Percentiles rank a stretch among this genome's conserved stretches.
phyloP scores from a whole-genome alignment of 2,888 invertebrate genomes.

The Dynastes hyllus region DNA sequence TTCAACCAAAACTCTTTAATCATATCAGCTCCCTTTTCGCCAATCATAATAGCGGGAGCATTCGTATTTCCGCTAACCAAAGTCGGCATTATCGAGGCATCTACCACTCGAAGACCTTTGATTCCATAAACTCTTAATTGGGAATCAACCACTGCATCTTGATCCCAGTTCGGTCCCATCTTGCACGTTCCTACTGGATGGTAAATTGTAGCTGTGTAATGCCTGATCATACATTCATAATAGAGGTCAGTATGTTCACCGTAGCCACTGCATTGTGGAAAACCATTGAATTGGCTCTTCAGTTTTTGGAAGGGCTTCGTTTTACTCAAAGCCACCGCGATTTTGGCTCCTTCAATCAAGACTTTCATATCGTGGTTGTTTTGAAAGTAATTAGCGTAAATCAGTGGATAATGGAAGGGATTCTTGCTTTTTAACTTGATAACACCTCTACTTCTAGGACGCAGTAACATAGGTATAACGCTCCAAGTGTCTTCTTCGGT shows the following conservation, averaged over 20 bases:
- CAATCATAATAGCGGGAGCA: conserved; percentile 92
- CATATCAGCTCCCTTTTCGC: conserved; percentile 91
- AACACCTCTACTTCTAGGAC: conserved; percentile 88
- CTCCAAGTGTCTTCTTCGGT: conserved; percentile 88
- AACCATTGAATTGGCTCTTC: conserved; percentile 82
- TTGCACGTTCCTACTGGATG: conserved; percentile 92
- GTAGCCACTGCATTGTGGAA: conserved; percentile 83
- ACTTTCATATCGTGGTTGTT: conserved; percentile 87
- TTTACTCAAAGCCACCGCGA: conserved; percentile 85
- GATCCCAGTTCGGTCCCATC: conserved; percentile 92
- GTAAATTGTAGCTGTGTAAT: conserved; percentile 88
- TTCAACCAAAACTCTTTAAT: conserved; percentile 87
- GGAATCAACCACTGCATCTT: conserved; percentile 87
- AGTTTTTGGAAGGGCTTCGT: conserved; percentile 85
- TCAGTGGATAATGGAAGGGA: conserved; percentile 91
- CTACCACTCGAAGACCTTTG: conserved; percentile 85
- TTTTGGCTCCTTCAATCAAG: conserved; percentile 89
- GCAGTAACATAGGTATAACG: conserved; percentile 86
- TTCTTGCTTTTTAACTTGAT: conserved; percentile 87
- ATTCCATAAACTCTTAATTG: conserved; percentile 86
- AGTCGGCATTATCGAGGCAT: conserved; percentile 91
- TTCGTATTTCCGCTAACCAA: conserved; percentile 91
- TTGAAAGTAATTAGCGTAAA: conserved; percentile 93
- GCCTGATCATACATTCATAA: conserved; percentile 91
- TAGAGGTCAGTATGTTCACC: conserved; percentile 82